phyloP scores from a whole-genome alignment of 2,113 vertebrate genomes.

The Polypterus senegalus region DNA sequence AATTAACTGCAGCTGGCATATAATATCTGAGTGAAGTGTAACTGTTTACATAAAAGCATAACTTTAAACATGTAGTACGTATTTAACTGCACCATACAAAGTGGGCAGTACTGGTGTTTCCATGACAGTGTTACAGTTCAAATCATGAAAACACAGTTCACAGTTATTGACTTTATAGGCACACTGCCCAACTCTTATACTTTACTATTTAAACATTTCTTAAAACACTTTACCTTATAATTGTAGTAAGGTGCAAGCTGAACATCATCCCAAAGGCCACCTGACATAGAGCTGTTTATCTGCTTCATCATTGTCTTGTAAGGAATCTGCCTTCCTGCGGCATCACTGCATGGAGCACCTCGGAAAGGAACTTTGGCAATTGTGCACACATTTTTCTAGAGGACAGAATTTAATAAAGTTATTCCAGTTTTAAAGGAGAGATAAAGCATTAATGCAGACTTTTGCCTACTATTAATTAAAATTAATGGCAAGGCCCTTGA shows the following conservation, averaged over 20 bases:
- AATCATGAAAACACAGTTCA: neutral
- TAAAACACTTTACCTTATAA: constrained; percentile 45
- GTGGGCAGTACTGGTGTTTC: no score
- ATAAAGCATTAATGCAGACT: neutral
- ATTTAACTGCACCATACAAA: no score
- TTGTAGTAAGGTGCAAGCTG: constrained; percentile 75
- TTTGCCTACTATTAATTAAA: no score
- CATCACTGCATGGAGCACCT: constrained; percentile 83
- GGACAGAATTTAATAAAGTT: neutral
- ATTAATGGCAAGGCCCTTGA: no score
- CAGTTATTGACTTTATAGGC: neutral
- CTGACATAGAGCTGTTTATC: constrained; percentile 64
- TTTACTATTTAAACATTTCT: neutral
- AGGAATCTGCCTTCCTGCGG: constrained; percentile 66
- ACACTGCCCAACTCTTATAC: neutral
- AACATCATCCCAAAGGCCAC: constrained; percentile 62
- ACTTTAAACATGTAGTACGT: no score
- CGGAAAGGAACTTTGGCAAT: constrained; percentile 69
- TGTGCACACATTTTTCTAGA: constrained; percentile 61
- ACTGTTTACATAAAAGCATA: no score
- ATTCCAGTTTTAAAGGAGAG: neutral
- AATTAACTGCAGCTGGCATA: no score
- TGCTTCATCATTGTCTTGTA: constrained; percentile 72
- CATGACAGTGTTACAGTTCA: neutral
- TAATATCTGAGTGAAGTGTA: no score